phyloP scores from a whole-genome alignment of 2,888 invertebrate genomes.

The Hybos culiciformis region DNA sequence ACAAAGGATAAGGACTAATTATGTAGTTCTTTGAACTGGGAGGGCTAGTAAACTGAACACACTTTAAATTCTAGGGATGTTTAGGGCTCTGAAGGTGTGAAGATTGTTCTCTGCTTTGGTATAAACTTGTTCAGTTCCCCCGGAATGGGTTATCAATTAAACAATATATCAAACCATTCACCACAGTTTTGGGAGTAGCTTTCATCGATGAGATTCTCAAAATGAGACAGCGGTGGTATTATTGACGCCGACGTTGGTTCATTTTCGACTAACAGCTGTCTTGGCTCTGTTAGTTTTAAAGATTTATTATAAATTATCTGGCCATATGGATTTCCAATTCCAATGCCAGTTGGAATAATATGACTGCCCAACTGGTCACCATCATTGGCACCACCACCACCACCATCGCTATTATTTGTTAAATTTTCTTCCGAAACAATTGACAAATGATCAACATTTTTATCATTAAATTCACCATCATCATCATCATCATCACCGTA shows the following conservation, averaged over 20 bases:
- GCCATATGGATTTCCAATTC: too few species aligned
- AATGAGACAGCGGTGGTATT: conserved; percentile 33
- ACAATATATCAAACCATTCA: too few species aligned
- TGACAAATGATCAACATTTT: conserved; percentile 57
- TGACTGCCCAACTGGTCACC: not conserved
- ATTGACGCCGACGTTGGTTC: conserved; percentile 27
- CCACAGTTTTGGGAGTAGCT: conserved; percentile 25
- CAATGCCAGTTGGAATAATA: too few species aligned
- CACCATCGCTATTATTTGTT: conserved; percentile 29
- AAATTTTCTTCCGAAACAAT: conserved; percentile 60
- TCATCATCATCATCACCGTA: conserved; percentile 1
- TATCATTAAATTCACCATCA: conserved; percentile 23
- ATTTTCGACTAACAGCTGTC: conserved; percentile 1
- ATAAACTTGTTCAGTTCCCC: too few species aligned
- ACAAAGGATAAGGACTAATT: too few species aligned
- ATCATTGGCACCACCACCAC: conserved; percentile 16
- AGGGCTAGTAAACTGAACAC: too few species aligned
- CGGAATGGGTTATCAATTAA: too few species aligned
- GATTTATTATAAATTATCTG: too few species aligned
- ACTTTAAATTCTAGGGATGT: too few species aligned
- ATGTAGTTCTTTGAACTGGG: too few species aligned
- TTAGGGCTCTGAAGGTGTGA: too few species aligned
- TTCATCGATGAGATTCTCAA: conserved; percentile 32
- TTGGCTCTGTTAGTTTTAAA: not conserved
- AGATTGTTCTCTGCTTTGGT: too few species aligned